Percentiles rank a stretch among this genome's conserved stretches.
phyloP scores from a whole-genome alignment of 2,113 vertebrate species.

The Tetrax tetrax region DNA sequence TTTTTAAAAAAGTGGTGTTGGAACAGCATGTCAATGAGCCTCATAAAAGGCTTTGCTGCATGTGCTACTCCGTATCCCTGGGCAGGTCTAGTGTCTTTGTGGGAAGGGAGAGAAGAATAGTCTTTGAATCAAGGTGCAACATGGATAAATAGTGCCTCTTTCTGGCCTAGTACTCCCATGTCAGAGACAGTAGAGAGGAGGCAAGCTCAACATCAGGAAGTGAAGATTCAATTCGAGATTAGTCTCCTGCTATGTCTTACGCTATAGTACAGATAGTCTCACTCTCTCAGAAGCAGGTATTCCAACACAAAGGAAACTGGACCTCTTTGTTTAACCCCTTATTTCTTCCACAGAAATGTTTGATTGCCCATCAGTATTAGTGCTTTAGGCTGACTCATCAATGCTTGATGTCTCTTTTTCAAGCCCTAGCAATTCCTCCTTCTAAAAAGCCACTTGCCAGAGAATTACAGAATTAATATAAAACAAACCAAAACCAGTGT shows the following conservation, averaged over 20 bases:
- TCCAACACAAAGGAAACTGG: background rate
- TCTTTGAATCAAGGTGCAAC: background rate
- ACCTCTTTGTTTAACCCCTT: background rate
- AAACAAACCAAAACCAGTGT: background rate
- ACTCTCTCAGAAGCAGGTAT: background rate
- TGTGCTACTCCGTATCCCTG: background rate
- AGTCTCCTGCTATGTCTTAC: background rate
- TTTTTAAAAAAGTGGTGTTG: background rate
- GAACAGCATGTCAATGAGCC: background rate
- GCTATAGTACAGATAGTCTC: background rate
- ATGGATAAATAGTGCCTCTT: background rate
- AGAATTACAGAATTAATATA: background rate
- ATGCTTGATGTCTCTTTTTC: background rate
- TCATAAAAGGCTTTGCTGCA: background rate
- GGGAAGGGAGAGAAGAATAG: background rate
- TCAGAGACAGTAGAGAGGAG: background rate
- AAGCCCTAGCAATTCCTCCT: background rate
- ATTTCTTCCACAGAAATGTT: background rate
- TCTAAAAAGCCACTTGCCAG: background rate
- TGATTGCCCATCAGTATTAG: background rate
- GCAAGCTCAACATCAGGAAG: background rate
- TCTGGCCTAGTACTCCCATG: background rate
- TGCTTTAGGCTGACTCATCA: background rate
- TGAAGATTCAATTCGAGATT: background rate
- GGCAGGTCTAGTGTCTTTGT: background rate